Evolutionary conservation across 1,140 invertebrate genomes (phyloP).

Genomic region (Argopecten irradians): DNA sequence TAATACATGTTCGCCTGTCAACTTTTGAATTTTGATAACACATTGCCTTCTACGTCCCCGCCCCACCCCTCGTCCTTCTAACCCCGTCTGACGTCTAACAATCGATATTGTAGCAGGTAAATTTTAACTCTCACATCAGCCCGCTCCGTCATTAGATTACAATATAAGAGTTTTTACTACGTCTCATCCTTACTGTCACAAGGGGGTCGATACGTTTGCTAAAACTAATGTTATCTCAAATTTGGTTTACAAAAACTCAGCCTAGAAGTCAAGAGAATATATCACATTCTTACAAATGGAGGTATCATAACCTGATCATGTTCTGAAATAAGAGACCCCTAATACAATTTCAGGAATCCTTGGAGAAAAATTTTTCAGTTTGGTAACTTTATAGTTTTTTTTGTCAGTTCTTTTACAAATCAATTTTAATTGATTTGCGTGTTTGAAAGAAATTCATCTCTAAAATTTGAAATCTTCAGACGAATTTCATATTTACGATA

Average conservation of each 20-base stretch:
- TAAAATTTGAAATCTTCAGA: neutral
- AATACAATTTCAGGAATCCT: neutral
- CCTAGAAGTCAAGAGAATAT: neutral
- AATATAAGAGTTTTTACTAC: neutral
- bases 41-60: neutral
- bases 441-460: neutral
- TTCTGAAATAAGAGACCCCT: neutral
- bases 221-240: neutral
- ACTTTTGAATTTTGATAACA: constrained; percentile 23
- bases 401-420: neutral
- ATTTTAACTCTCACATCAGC: neutral
- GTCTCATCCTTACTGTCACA: neutral
- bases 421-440: neutral
- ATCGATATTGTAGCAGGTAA: constrained; percentile 10
- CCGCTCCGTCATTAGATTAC: constrained; percentile 4
- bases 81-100: constrained; percentile 1
- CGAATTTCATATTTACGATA: neutral
- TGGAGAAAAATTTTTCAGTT: neutral
- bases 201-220: neutral
- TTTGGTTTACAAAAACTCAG: neutral
- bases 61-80: constrained; percentile 2
- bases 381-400: neutral
- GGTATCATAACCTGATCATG: neutral
- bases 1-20: constrained; percentile 15
- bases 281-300: neutral